Evolutionary conservation across 2,888 invertebrate genomes (phyloP).

Genomic region (Drosophila neotestacea): DNA sequence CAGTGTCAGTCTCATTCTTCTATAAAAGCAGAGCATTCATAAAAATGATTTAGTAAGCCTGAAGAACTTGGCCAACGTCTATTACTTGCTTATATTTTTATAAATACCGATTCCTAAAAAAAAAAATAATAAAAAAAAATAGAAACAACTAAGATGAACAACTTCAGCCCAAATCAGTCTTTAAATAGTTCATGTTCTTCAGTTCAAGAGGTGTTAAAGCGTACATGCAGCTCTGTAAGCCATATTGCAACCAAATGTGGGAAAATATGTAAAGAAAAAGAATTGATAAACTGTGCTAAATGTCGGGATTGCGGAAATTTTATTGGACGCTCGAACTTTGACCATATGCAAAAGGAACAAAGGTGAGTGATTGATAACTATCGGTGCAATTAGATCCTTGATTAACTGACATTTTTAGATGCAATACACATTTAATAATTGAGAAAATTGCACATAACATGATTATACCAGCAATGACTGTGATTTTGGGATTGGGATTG

Average conservation of each 20-base stretch:
- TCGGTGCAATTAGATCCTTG: background rate
- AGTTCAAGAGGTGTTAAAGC: background rate
- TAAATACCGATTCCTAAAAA: background rate
- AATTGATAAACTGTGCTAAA: slow-evolving; percentile 2
- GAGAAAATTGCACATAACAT: background rate
- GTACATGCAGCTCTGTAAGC: slow-evolving; percentile 18
- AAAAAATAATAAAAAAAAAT: background rate
- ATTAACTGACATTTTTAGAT: slow-evolving; percentile 14
- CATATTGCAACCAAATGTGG: slow-evolving; percentile 29
- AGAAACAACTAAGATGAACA: background rate
- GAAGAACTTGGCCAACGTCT: no score
- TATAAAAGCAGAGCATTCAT: no score
- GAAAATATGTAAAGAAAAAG: background rate
- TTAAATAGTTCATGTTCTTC: background rate
- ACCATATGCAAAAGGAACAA: background rate
- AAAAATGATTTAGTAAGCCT: no score
- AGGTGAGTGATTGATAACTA: slow-evolving; percentile 27
- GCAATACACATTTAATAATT: no score
- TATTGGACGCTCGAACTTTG: slow-evolving; percentile 30
- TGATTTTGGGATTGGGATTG: slow-evolving; percentile 17
- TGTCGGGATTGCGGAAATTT: slow-evolving; percentile 39
- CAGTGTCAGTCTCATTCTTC: no score
- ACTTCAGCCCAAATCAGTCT: background rate
- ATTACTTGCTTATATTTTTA: background rate
- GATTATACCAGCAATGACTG: background rate